Conservation (phyloP, 2,797 vertebrate genomes). For the Molossus molossus region DNA sequence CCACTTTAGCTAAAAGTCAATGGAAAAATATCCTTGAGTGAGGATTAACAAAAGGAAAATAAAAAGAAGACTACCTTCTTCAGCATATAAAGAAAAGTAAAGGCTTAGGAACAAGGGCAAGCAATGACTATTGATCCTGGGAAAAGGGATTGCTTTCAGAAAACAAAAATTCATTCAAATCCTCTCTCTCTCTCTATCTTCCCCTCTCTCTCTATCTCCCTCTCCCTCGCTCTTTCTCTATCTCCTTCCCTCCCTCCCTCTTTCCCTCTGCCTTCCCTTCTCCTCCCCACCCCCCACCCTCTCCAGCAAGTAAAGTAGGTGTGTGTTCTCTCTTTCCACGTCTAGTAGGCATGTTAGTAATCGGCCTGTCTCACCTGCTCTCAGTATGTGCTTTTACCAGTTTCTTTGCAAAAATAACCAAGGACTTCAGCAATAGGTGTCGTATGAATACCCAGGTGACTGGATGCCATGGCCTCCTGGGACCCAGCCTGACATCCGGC, state of each 20-base stretch:
- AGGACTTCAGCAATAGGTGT: not conserved
- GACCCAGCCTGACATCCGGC: not conserved
- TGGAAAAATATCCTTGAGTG: too few relatives aligned
- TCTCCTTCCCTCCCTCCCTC: too few relatives aligned
- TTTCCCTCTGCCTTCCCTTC: too few relatives aligned
- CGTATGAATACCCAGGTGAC: conserved; percentile 49
- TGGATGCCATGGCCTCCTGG: conserved; percentile 24
- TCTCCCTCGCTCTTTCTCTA: fast-evolving
- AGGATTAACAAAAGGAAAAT: too few relatives aligned
- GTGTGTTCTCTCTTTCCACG: not conserved
- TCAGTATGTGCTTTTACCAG: not conserved
- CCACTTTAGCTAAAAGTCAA: too few relatives aligned
- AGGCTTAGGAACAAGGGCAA: not conserved
- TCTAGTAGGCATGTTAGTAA: not conserved
- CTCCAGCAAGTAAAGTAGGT: not conserved
- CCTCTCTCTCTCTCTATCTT: not conserved
- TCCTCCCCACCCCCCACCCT: too few relatives aligned
- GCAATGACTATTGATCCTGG: not conserved
- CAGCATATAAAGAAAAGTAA: not conserved
- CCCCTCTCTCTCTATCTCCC: too few relatives aligned
- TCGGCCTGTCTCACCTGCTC: conserved; percentile 4
- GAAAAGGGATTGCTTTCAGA: not conserved
- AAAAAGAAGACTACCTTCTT: not conserved
- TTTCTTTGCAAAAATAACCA: conserved; percentile 59
- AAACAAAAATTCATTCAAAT: conserved; percentile 17